phyloP scores from a whole-genome alignment of 2,113 vertebrate genomes.

The Ovis aries region ARS-UI_Ramb_v3.0 NC_056057.1:92055001-92055500 shows the following conservation, averaged over 20 bases:
- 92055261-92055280: background rate
- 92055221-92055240: background rate
- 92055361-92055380: background rate
- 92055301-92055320: background rate
- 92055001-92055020: background rate
- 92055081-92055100: background rate
- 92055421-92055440: background rate
- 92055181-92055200: background rate
- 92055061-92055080: background rate
- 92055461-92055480: background rate
- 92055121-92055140: background rate
- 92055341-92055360: background rate
- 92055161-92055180: background rate
- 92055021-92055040: background rate
- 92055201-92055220: background rate
- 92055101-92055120: background rate
- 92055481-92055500: background rate
- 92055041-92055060: background rate
- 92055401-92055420: background rate
- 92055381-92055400: background rate
- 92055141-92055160: background rate
- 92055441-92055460: background rate
- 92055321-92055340: background rate
- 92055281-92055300: background rate
- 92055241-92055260: background rate